Conservation (phyloP, 2,797 vertebrate species). For the Leuciscus waleckii region DNA sequence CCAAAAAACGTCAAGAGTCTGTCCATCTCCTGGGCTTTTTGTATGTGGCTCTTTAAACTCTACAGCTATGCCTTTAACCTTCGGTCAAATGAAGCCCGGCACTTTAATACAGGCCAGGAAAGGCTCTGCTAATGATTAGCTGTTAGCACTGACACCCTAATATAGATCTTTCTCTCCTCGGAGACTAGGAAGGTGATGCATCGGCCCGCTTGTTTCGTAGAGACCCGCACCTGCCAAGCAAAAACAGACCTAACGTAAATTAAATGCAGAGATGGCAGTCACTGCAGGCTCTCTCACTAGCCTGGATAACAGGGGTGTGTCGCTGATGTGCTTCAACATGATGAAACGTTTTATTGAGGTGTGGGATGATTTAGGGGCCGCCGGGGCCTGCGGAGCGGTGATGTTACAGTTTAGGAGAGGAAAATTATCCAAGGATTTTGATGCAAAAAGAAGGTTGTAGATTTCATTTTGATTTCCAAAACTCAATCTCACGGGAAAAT, state of each 20-base stretch:
- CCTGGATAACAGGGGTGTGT: constrained; percentile 50
- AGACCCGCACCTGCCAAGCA: constrained; percentile 55
- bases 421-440: constrained; percentile 30
- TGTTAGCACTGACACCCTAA: constrained; percentile 70
- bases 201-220: constrained; percentile 58
- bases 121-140: constrained; percentile 74
- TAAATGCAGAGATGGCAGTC: constrained; percentile 65
- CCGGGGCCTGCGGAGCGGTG: not conserved
- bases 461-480: not conserved
- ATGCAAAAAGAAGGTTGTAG: constrained; percentile 28
- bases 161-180: constrained; percentile 66
- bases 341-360: constrained; percentile 44
- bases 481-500: not conserved
- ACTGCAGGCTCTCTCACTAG: constrained; percentile 49
- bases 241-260: constrained; percentile 55
- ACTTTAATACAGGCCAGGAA: constrained; percentile 72
- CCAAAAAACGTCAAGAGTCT: not conserved
- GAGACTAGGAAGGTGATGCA: constrained; percentile 66
- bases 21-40: constrained; percentile 50
- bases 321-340: constrained; percentile 35
- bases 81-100: constrained; percentile 71
- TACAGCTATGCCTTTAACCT: constrained; percentile 67
- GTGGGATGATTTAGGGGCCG: constrained; percentile 45
- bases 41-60: constrained; percentile 56
- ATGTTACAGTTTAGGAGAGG: constrained; percentile 44